These are phyloP conservation scores for Anas platyrhynchos DNA, from an alignment of 2,113 vertebrate genomes.

Conservation along the genomic window DNA sequence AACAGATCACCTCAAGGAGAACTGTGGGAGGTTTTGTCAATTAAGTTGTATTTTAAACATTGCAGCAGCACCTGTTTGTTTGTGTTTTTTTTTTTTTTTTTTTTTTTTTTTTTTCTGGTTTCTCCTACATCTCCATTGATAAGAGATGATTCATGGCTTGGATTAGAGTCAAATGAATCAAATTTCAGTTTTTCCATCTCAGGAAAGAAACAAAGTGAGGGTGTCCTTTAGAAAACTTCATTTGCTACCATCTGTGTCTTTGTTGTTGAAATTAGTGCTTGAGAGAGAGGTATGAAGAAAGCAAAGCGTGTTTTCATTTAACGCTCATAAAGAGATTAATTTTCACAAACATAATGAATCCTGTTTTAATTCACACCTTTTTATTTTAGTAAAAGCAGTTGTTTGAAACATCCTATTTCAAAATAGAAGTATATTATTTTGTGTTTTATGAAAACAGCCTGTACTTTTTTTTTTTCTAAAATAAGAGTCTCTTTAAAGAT, in stretches of 20 bases:
- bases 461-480: neutral
- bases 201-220: neutral
- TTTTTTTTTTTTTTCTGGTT: neutral
- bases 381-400: neutral
- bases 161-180: neutral
- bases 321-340: neutral
- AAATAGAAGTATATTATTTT: neutral
- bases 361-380: constrained; percentile 14
- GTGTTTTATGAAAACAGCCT: neutral
- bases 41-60: neutral
- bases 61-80: neutral
- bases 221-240: neutral
- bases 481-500: neutral
- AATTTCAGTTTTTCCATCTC: neutral
- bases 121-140: neutral
- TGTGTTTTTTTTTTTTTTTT: neutral
- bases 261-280: neutral
- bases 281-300: neutral
- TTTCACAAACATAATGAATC: neutral
- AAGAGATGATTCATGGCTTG: neutral
- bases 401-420: neutral
- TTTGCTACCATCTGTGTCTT: neutral
- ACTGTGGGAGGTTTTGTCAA: neutral
- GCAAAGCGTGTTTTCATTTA: neutral
- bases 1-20: neutral